These are phyloP conservation scores for Cyprinella venusta DNA, from an alignment of 2,797 vertebrate species.

Conservation along the genomic window DNA sequence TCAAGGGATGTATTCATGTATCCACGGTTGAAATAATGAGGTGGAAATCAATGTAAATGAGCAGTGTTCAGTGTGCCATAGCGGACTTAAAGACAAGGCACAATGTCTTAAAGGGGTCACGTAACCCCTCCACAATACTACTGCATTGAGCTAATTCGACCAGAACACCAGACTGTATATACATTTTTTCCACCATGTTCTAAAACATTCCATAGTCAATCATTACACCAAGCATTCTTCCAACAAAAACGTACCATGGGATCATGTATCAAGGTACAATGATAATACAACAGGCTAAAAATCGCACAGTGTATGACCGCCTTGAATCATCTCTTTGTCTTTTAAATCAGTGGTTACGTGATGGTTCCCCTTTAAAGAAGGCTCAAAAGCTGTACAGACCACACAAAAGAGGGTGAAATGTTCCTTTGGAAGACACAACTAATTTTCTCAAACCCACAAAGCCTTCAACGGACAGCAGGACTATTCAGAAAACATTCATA, in stretches of 20 bases:
- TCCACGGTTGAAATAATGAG: conserved; percentile 29
- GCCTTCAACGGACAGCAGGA: conserved; percentile 13
- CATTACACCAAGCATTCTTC: neutral
- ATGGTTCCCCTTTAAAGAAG: conserved; percentile 35
- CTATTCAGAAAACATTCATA: conserved; percentile 46
- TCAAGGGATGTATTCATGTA: conserved; percentile 26
- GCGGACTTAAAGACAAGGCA: conserved; percentile 62
- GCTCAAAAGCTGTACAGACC: conserved; percentile 38
- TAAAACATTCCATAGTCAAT: conserved; percentile 24
- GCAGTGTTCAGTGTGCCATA: conserved; percentile 48
- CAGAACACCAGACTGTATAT: conserved; percentile 24
- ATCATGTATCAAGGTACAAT: neutral
- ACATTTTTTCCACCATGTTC: neutral
- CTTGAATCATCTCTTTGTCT: too few relatives aligned
- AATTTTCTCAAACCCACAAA: conserved; percentile 6
- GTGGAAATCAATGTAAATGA: conserved; percentile 37
- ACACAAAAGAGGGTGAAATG: conserved; percentile 50
- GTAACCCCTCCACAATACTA: conserved; percentile 44
- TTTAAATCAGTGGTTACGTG: neutral
- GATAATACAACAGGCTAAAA: too few relatives aligned
- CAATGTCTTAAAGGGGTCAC: conserved; percentile 55
- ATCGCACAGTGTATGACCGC: neutral
- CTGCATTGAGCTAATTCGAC: conserved; percentile 52
- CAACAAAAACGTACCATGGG: conserved; percentile 3
- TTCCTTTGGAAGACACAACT: conserved; percentile 65